Evolutionary conservation across 2,113 vertebrate genomes (phyloP), one percentile per base, ranked within the genome.

Genomic region (Fukomys damarensis): DNA sequence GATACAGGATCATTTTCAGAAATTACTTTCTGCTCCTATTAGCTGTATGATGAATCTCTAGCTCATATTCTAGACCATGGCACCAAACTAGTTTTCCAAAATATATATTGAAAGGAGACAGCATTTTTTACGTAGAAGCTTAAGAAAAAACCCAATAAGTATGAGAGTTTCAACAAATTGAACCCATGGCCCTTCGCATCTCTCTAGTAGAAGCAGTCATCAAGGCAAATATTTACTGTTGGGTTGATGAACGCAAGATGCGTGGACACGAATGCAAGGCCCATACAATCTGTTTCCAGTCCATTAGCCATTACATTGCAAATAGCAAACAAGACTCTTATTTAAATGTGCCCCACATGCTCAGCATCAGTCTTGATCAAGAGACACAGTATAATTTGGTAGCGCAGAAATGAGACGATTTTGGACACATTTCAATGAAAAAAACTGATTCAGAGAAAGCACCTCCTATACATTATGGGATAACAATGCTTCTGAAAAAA

Each of bases 1-100:
- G 96, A 88, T 96, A 89, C 61, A 96, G 93, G 95, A 97, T 98
- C 97, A 97, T 66, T 98, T 92, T 90, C 98, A 98, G 94, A 98
- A 98, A 98, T 96, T 0, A 97, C 95, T 97, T 97, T 97, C 96
- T 97, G 76, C 49, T 95, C 32, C 87, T 97, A 66, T 96, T 98
- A 98, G 56, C 0, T 85, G 90, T 86, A 19, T 97, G 95, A 98
- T 98, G 98, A 96, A 83, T 63, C 77, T 93, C 30, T 41, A 97
- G 86, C 92, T 93, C 59, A 72, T 91, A 95, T 86, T 85, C 12
- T 68, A 80, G 56, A 94, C 28, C 52, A 96, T 41, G 81, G 88
- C 46, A 68, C 76, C 90, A 93, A 96, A 7, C 24, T 38, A 70
- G 70, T 83, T 96, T 96, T 93, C 94, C 72, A 96, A 97, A 97